Conservation (phyloP, 2,113 vertebrate species). For the Brevimyrus niger region DNA sequence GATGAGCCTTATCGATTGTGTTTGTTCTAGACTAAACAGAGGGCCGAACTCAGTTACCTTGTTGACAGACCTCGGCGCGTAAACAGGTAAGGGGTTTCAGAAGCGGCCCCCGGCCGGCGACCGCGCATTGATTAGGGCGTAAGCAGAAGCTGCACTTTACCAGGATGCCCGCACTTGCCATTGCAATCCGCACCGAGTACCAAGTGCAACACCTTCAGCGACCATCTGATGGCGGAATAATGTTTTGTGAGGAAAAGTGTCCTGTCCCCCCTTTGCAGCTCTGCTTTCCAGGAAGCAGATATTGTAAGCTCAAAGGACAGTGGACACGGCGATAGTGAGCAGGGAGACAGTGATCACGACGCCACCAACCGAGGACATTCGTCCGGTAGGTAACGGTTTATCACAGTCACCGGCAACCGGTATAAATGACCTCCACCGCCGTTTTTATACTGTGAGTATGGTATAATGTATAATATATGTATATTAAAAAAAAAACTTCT, state of each 20-base stretch:
- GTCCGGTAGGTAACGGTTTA: slow-evolving; percentile 70
- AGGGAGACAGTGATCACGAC: slow-evolving; percentile 97
- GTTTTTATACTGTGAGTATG: neutral
- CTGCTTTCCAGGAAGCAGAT: slow-evolving; percentile 96
- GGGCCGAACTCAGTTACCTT: slow-evolving; percentile 94
- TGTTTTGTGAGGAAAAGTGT: neutral
- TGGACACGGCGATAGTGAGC: slow-evolving; percentile 95
- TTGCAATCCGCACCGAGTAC: neutral
- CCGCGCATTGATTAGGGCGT: neutral
- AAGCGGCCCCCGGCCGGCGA: neutral
- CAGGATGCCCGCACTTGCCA: neutral
- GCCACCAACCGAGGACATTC: slow-evolving; percentile 94
- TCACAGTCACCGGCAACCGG: neutral
- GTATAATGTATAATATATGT: too few species aligned
- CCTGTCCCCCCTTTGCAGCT: slow-evolving; percentile 59
- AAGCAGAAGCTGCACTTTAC: neutral
- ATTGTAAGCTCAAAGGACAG: slow-evolving; percentile 99
- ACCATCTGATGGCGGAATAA: slow-evolving; percentile 64
- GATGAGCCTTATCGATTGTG: neutral
- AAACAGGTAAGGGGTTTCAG: slow-evolving; percentile 78
- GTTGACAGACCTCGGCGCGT: slow-evolving; percentile 93
- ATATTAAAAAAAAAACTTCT: neutral
- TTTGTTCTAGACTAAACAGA: slow-evolving; percentile 86
- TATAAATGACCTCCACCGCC: neutral
- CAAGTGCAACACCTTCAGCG: slow-evolving; percentile 33